Evolutionary conservation across 2,113 vertebrate species (phyloP).

Genomic region (Myodes glareolus): DNA sequence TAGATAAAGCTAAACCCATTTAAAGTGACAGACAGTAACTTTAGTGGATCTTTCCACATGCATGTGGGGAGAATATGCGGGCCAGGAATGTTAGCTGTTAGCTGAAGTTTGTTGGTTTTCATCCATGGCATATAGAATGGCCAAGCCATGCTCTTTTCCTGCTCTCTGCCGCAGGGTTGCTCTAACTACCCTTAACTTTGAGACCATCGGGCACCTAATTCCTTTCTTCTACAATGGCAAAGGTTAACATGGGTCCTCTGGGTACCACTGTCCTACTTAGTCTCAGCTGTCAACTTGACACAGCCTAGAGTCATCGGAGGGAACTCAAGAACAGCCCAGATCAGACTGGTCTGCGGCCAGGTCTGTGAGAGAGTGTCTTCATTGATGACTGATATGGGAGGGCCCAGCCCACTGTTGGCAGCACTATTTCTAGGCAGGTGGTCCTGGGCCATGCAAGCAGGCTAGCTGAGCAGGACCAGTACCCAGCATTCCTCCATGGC

Average conservation of each 20-base stretch:
- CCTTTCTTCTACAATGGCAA: neutral
- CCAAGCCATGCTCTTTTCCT: neutral
- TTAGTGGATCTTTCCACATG: neutral
- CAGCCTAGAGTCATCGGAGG: neutral
- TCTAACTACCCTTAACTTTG: neutral
- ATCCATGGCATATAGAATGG: neutral
- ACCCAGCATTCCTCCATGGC: too few relatives aligned
- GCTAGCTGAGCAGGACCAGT: too few relatives aligned
- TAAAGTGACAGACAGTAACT: conserved; percentile 19
- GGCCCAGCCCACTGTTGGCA: too few relatives aligned
- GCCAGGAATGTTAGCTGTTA: neutral
- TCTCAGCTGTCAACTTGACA: neutral
- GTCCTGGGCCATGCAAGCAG: too few relatives aligned
- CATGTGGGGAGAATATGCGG: neutral
- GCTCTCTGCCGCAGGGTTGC: neutral
- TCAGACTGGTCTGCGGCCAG: neutral
- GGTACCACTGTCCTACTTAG: neutral
- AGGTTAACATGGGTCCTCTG: neutral
- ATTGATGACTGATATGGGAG: neutral
- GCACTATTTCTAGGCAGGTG: too few relatives aligned
- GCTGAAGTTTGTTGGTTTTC: neutral
- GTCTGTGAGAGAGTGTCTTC: neutral
- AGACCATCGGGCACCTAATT: neutral
- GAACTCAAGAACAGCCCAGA: neutral
- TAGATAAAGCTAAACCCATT: neutral